Conservation (phyloP, 2,113 vertebrate genomes). For the Origma solitaria region DNA sequence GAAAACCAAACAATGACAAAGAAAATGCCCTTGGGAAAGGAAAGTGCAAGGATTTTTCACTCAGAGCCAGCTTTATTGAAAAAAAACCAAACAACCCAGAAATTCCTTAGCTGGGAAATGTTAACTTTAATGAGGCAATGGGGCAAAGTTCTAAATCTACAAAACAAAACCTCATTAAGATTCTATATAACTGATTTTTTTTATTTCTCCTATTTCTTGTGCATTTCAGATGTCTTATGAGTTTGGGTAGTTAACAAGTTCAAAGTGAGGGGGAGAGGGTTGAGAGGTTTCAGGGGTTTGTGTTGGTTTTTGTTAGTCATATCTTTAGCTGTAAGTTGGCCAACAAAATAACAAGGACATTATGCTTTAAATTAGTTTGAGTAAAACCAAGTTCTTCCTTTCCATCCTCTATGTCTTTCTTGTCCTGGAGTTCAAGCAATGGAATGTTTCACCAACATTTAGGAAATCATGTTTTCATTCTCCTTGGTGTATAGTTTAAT, state of each 20-base stretch:
- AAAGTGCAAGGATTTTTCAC: not conserved
- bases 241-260: not conserved
- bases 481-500: not conserved
- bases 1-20: not conserved
- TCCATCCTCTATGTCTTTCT: not conserved
- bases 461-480: not conserved
- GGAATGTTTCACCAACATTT: not conserved
- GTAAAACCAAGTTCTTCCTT: not conserved
- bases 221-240: not conserved
- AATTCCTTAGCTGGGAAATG: not conserved
- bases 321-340: not conserved
- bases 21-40: not conserved
- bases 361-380: not conserved
- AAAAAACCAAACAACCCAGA: not conserved
- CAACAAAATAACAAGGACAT: not conserved
- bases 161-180: not conserved
- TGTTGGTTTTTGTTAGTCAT: not conserved
- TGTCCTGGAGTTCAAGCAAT: not conserved
- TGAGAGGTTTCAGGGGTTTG: accelerated
- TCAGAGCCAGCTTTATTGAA: not conserved
- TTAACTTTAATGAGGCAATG: not conserved
- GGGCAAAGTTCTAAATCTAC: not conserved
- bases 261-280: accelerated
- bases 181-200: not conserved
- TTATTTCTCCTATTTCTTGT: not conserved